Evolutionary conservation across 2,888 invertebrate species (phyloP).

Genomic region (Polia nebulosa): DNA sequence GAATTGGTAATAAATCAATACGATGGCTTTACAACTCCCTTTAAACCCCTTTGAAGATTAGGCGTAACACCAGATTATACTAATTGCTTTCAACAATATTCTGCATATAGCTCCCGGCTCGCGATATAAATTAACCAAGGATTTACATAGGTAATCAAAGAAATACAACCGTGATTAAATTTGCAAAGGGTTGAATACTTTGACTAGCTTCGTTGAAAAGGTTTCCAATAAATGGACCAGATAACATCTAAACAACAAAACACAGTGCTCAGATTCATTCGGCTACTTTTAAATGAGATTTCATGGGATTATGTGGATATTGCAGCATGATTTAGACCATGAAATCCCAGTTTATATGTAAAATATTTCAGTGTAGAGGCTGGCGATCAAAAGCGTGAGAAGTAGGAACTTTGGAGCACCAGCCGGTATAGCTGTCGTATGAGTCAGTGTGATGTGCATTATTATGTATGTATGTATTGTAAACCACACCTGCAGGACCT

Average conservation of each 20-base stretch:
- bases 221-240: slow-evolving; percentile 32
- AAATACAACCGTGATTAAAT: slow-evolving; percentile 41
- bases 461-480: slow-evolving; percentile 71
- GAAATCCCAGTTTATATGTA: slow-evolving; percentile 69
- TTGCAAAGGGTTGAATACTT: slow-evolving; percentile 49
- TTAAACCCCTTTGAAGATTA: slow-evolving; percentile 59
- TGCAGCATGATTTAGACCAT: slow-evolving; percentile 66
- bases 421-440: slow-evolving; percentile 65
- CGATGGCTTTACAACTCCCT: slow-evolving; percentile 41
- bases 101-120: slow-evolving; percentile 12
- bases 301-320: slow-evolving; percentile 63
- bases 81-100: slow-evolving; percentile 45
- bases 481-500: slow-evolving; percentile 75
- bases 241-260: slow-evolving; percentile 63
- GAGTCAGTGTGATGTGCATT: slow-evolving; percentile 76
- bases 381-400: slow-evolving; percentile 63
- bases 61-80: slow-evolving; percentile 44
- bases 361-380: slow-evolving; percentile 54
- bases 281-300: slow-evolving; percentile 67
- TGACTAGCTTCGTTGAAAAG: slow-evolving; percentile 35
- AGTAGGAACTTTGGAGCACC: slow-evolving; percentile 65
- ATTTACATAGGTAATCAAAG: slow-evolving; percentile 54
- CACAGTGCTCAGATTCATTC: slow-evolving; percentile 70
- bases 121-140: slow-evolving; percentile 48
- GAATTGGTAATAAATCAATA: slow-evolving; percentile 65